A percentile compares a stretch with the other conserved stretches of the same genome.
phyloP scores from a whole-genome alignment of 2,888 invertebrate genomes.

The Cephonodes hylas region DNA sequence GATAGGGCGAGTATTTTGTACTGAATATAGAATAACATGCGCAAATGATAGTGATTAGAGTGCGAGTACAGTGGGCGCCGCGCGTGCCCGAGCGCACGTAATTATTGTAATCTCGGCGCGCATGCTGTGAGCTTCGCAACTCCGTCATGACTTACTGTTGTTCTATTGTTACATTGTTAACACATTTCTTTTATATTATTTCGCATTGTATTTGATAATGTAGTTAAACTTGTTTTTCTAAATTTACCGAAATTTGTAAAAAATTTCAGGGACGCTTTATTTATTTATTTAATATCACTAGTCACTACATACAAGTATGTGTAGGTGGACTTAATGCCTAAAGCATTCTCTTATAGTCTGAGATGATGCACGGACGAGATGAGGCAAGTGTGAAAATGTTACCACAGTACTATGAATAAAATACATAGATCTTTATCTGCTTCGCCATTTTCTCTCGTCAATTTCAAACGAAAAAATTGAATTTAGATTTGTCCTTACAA shows the following conservation, averaged over 20 bases:
- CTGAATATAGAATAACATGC: slow-evolving; percentile 74
- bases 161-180: slow-evolving; percentile 29
- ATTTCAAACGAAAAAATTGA: too few species aligned
- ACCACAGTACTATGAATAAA: too few species aligned
- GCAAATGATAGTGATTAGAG: slow-evolving; percentile 79
- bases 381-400: too few species aligned
- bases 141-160: slow-evolving; percentile 24
- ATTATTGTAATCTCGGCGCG: slow-evolving; percentile 73
- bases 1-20: slow-evolving; percentile 67
- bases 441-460: too few species aligned
- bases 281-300: too few species aligned
- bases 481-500: too few species aligned
- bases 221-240: background rate
- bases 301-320: too few species aligned
- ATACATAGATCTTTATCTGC: too few species aligned
- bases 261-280: too few species aligned
- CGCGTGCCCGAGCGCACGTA: slow-evolving; percentile 72
- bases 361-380: too few species aligned
- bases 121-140: slow-evolving; percentile 42
- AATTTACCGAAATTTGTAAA: background rate
- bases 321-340: too few species aligned
- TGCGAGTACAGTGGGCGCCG: slow-evolving; percentile 54
- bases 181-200: slow-evolving; percentile 10
- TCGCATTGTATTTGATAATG: background rate
- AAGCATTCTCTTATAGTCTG: too few species aligned